These are phyloP conservation scores for Taeniopygia guttata DNA, from an alignment of 2,797 vertebrate species.

Conservation along the genomic window DNA sequence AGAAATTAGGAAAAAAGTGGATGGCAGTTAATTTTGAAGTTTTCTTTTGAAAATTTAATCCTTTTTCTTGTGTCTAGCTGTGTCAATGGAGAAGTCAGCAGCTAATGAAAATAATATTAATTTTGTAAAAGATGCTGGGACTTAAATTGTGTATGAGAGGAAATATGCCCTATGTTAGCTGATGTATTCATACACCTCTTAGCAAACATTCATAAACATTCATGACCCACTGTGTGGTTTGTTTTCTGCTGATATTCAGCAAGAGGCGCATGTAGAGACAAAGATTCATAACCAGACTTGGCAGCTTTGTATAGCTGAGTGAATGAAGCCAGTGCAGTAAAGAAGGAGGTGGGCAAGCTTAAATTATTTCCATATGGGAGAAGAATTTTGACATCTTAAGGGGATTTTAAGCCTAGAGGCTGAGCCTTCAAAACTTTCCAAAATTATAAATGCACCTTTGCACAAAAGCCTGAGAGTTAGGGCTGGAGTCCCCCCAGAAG, in stretches of 20 bases:
- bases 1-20: not conserved
- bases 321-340: constrained; percentile 20
- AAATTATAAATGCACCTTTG: not conserved
- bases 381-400: constrained; percentile 27
- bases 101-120: not conserved
- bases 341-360: constrained; percentile 31
- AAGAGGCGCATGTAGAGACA: not conserved
- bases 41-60: not conserved
- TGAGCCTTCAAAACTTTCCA: not conserved
- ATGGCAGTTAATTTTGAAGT: not conserved
- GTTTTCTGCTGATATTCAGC: not conserved
- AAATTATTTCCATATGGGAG: constrained; percentile 66
- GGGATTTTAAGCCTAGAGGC: not conserved
- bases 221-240: not conserved
- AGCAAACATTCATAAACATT: not conserved
- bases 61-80: not conserved
- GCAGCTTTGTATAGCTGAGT: constrained; percentile 7
- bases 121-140: not conserved
- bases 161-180: not conserved
- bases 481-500: not conserved
- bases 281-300: constrained; percentile 38
- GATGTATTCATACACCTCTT: not conserved
- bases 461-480: not conserved
- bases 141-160: not conserved
- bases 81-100: not conserved